phyloP scores from a whole-genome alignment of 1,140 invertebrate species.

The Periplaneta americana region DNA sequence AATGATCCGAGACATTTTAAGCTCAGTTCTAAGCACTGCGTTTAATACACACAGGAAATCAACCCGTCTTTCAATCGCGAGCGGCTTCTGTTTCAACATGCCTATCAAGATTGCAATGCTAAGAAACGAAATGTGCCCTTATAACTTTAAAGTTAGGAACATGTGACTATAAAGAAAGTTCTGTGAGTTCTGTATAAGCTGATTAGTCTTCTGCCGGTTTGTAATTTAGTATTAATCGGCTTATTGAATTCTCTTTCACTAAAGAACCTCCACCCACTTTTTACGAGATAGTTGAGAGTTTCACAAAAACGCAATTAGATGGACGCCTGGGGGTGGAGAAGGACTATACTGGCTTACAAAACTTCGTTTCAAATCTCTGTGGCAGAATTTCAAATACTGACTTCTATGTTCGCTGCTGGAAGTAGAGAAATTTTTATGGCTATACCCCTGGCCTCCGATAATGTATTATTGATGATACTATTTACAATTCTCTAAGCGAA shows the following conservation, averaged over 20 bases:
- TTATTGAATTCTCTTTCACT: background rate
- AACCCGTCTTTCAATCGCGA: too few species aligned
- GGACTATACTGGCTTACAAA: too few species aligned
- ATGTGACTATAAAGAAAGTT: background rate
- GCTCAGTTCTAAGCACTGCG: too few species aligned
- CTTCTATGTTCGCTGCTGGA: background rate
- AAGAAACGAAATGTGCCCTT: background rate
- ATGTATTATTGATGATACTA: background rate
- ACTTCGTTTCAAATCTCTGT: background rate
- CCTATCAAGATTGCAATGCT: too few species aligned
- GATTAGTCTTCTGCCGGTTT: background rate
- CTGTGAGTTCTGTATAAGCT: background rate
- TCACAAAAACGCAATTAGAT: background rate
- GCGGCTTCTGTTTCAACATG: too few species aligned
- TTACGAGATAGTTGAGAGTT: background rate
- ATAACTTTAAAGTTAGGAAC: background rate
- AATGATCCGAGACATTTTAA: too few species aligned
- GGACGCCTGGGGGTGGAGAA: too few species aligned
- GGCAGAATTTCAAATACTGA: background rate
- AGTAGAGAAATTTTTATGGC: background rate
- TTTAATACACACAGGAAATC: too few species aligned
- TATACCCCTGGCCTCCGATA: background rate
- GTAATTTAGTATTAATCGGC: background rate
- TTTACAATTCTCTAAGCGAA: background rate
- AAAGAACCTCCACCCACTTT: background rate